Evolutionary conservation across 1,140 invertebrate genomes (phyloP), one percentile per base, ranked within the genome.

Genomic region (Platyscapa corneri): DNA sequence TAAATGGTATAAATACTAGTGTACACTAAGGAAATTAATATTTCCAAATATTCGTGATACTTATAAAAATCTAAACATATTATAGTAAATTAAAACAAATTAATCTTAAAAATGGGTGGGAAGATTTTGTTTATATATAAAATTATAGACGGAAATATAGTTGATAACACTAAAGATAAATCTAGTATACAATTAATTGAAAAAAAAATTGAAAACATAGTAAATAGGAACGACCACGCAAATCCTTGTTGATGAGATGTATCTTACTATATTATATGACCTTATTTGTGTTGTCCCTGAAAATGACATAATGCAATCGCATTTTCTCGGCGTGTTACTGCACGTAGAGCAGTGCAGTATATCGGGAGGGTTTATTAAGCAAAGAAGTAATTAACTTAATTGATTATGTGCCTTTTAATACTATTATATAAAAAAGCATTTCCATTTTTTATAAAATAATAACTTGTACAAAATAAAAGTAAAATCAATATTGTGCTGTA

Each of bases 351-450:
- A 53, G 42, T 34, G 27, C 14, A 42, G 7, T 53, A 30, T 14
- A 46, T 27, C 37, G 1, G 18, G n/a, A 75, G 67, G 34, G 14
- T 75, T 42, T 39, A 46, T 27, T 49, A 49, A 60, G 64, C 20
- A 75, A 80, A 81, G 3, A 75, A 83, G 0, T n/a, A 76, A 0
- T 64, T 56, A 27, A 72, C n/a, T 53, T 67, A 42, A 64, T 85
- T 85, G 27, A 79, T 76, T 85, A 32, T 12, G 70, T 85, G 53
- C 53, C 42, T 82, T 82, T 85, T 85, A 85, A 67, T 85, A 82
- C 64, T 85, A 80, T 72, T 20, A 79, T 84, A 79, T 84, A 84
- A 84, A 84, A 83, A 84, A 84, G 83, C 83, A 56, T 84, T 76
- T 70, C 49, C 70, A 56, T 67, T 84, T 78, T 84, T 79, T 84